Conservation (phyloP, 2,888 invertebrate species). For the Dendrolimus pini region DNA sequence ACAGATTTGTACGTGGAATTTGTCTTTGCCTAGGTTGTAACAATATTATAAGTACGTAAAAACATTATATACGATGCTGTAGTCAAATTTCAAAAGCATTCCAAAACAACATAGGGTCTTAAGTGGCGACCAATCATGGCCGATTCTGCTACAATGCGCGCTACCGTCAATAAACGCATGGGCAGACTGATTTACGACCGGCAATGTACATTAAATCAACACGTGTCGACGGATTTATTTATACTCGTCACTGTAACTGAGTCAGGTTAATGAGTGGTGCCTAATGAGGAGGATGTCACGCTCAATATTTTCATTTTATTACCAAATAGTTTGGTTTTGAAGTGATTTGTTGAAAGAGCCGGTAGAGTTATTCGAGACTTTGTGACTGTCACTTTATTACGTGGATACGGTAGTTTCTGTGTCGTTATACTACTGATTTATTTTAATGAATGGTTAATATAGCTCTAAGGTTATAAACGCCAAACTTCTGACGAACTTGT, state of each 20-base stretch:
- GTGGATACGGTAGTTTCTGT: not conserved
- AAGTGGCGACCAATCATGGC: not conserved
- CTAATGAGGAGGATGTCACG: slow-evolving; percentile 23
- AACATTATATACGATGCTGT: not conserved
- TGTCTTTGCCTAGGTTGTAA: too few relatives aligned
- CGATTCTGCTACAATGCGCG: not conserved
- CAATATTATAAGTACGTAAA: too few relatives aligned
- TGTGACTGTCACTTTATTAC: not conserved
- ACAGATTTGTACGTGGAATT: too few relatives aligned
- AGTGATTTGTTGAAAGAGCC: slow-evolving; percentile 5
- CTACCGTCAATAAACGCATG: not conserved
- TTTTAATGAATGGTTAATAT: not conserved
- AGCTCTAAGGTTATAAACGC: too few relatives aligned
- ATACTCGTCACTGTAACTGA: slow-evolving; percentile 26
- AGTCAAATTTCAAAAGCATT: not conserved
- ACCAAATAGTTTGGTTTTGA: not conserved
- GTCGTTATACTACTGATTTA: not conserved
- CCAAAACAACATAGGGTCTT: not conserved
- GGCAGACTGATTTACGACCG: slow-evolving; percentile 36
- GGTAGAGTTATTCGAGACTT: slow-evolving; percentile 1
- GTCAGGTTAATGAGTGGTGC: slow-evolving; percentile 27
- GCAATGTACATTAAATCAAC: slow-evolving; percentile 46
- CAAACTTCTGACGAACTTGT: too few relatives aligned
- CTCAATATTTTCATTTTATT: slow-evolving; percentile 1
- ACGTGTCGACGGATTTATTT: slow-evolving; percentile 35